A percentile compares a stretch with the other conserved stretches of the same genome.
phyloP scores from a whole-genome alignment of 2,113 vertebrate genomes.

The Micromys minutus region DNA sequence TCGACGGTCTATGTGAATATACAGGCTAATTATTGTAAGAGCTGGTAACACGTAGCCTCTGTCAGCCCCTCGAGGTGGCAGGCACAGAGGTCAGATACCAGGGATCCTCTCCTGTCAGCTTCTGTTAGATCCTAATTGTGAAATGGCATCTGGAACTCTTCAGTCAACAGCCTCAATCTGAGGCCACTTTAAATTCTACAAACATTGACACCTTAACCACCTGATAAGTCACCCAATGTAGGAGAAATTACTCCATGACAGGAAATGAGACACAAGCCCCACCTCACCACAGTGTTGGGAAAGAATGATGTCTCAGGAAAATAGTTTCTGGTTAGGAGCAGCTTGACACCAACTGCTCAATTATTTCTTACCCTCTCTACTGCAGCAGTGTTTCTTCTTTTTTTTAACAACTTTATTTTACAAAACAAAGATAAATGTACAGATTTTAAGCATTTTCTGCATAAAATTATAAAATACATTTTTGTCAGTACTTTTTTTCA shows the following conservation, averaged over 20 bases:
- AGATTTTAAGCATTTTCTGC: too few species aligned
- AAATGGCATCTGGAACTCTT: background rate
- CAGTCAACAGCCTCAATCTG: background rate
- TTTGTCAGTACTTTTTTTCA: too few species aligned
- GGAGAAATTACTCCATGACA: background rate
- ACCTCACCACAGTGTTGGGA: rapidly evolving
- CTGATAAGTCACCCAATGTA: background rate
- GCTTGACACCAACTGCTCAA: background rate
- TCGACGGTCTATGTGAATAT: too few species aligned
- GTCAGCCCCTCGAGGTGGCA: background rate
- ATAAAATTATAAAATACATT: too few species aligned
- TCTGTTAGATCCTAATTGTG: background rate
- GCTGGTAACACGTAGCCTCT: background rate
- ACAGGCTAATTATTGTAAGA: background rate
- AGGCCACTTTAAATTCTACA: background rate
- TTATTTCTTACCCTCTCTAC: background rate
- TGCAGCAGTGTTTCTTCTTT: background rate
- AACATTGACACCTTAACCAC: background rate
- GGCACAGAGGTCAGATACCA: background rate
- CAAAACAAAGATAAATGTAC: too few species aligned
- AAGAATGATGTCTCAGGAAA: background rate
- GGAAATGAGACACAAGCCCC: background rate
- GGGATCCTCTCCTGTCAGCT: background rate
- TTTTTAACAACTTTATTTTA: too few species aligned
- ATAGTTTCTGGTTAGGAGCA: background rate